Base-by-base conservation (phyloP, 1,140 invertebrate species). In the Aporrectodea caliginosa region DNA sequence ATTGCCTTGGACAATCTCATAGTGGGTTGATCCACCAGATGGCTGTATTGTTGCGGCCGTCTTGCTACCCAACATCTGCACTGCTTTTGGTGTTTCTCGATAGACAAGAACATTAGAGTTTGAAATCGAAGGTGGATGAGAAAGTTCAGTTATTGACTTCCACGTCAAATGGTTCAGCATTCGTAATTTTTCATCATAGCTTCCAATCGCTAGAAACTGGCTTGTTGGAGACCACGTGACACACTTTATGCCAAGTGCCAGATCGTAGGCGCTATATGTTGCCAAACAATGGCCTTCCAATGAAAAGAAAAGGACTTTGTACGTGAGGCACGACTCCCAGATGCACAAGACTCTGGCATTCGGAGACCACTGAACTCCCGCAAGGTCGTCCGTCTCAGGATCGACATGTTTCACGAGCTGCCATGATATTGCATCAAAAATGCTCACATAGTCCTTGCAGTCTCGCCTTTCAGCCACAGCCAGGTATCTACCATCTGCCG, bases 371-470 rank as follows among this genome's bases (percentile, higher is more conserved):
- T 84, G 73, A 22, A 90, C 30, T 1, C 89, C 89, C 1, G 83
- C 83, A 14, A 89, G 77, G 76, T 90, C 88, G 29, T 88, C 86
- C 22, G 88, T 90, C 31, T 85, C 86, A 31, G 85, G 84, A 81
- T 88, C 85, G 86, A 90, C 89, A 81, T 89, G 86, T 85, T 89
- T 81, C 29, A 82, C 79, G 58, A 90, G 82, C 71, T 88, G 84
- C 90, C 90, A 90, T 29, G 85, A 84, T 35, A 82, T 83, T 73
- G 88, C 88, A 30, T 84, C 84, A 82, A 90, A 89, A 16, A 90
- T 87, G 73, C 88, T 89, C 74, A 90, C 81, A 79, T 84, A 89
- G 81, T 90, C 90, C 81, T 88, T 88, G 80, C 89, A 90, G 68
- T 90, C 88, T 32, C 88, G 73, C 75, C 90, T 84, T 82, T 90